phyloP scores from a whole-genome alignment of 92 coral and sea anemone species.

The Nematostella vectensis region DNA sequence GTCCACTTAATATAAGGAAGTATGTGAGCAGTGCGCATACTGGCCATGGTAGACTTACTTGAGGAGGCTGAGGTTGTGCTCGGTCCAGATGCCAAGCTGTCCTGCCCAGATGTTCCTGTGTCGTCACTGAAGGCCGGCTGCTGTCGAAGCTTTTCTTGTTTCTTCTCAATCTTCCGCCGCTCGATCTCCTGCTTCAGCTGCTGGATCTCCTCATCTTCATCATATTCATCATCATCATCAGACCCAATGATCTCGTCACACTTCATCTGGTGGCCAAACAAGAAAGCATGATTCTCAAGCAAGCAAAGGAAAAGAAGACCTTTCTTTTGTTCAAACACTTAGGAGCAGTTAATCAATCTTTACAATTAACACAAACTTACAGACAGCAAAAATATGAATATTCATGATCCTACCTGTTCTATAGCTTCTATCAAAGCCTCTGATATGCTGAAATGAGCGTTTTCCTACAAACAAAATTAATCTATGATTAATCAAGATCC shows the following conservation, averaged over 20 bases:
- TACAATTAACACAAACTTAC: no score
- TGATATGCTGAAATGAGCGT: conserved; percentile 98
- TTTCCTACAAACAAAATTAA: conserved; percentile 65
- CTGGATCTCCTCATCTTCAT: conserved; percentile 86
- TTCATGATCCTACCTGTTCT: conserved; percentile 88
- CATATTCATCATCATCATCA: conserved; percentile 72
- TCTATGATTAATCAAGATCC: no score
- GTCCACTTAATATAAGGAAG: no score
- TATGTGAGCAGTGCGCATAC: no score
- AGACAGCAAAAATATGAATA: no score
- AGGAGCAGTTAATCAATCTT: no score
- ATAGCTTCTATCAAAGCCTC: conserved; percentile 97
- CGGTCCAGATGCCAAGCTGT: conserved; percentile 48
- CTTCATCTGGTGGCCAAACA: conserved; percentile 69
- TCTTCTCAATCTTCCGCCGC: conserved; percentile 67
- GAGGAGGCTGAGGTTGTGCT: conserved; percentile 54
- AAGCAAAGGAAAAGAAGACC: no score
- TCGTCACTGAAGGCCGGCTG: conserved; percentile 72
- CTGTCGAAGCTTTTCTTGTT: conserved; percentile 32
- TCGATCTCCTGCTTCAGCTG: conserved; percentile 71
- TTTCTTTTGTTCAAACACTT: no score
- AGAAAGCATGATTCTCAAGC: not conserved
- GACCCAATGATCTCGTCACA: conserved; percentile 70
- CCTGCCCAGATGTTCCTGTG: conserved; percentile 34
- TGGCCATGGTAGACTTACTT: no score